Evolutionary conservation across 2,888 invertebrate genomes (phyloP), one percentile per base, ranked within the genome.

Genomic region (Nemurella pictetii): DNA sequence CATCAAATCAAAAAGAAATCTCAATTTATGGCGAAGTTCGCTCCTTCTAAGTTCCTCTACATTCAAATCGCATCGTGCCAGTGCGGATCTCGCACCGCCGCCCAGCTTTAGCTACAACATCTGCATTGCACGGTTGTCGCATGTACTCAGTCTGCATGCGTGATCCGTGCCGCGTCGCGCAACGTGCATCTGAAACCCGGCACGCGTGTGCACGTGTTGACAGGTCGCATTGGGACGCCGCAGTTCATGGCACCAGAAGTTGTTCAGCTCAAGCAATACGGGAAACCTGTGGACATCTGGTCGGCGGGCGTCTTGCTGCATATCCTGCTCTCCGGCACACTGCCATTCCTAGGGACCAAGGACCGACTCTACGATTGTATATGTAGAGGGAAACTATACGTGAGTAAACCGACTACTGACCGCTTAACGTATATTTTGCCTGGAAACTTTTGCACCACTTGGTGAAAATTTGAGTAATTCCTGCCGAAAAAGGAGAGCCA

Each of bases 241-340:
- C 97, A 98, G 91, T 99, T 98, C 91, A 99, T 99, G 98, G 97
- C 99, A 0, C 99, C 99, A 0, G 99, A 99, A 92, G 96, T 99
- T 87, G 96, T 99, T 27, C 95, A 96, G 86, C 94, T 96, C 89
- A 95, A 96, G 90, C 94, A 96, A 88, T 97, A 97, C 91, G 96
- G 97, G 72, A 98, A 98, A 90, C 96, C 98, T 0, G 97, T 98
- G 87, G 99, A 99, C 91, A 97, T 99, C 85, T 99, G 99, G 99
- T 96, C 98, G 36, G 97, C 98, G 32, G 99, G 99, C 12, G 96
- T 99, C 84, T 93, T 99, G 88, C 92, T 99, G 78, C 99, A 98
- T 90, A 95, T 98, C 26, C 93, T 99, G 77, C 93, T 99, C 73
- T 97, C 98, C 80, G 99, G 99, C 4, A 95, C 96, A 85, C 93